These are phyloP conservation scores for Lepidochrysops patricia DNA, from an alignment of 2,888 invertebrate genomes.

Conservation along the genomic window DNA sequence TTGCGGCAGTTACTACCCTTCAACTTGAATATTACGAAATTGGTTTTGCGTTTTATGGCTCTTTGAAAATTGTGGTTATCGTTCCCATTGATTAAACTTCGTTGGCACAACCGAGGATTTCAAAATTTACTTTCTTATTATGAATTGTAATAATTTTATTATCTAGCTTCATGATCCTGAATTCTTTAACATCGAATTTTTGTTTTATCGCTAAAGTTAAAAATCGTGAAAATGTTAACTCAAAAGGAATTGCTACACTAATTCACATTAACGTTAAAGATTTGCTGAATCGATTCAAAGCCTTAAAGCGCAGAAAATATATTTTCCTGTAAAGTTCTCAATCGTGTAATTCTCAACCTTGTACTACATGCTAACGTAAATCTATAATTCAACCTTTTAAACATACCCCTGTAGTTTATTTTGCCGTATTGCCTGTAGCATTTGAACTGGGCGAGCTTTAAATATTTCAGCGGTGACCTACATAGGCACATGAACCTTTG, in stretches of 20 bases:
- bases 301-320: background rate
- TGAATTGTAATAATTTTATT: background rate
- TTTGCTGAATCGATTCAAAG: background rate
- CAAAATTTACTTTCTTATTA: background rate
- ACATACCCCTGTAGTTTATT: constrained; percentile 16
- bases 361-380: too few species aligned
- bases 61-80: constrained; percentile 47
- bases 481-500: constrained; percentile 14
- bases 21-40: constrained; percentile 59
- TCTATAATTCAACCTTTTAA: constrained; percentile 15
- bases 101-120: constrained; percentile 16
- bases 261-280: background rate
- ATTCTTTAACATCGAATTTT: background rate
- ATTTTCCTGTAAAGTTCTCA: background rate
- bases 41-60: constrained; percentile 60
- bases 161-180: background rate
- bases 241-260: too few species aligned
- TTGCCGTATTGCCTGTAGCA: constrained; percentile 15
- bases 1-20: constrained; percentile 61
- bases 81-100: constrained; percentile 43
- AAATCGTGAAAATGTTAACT: background rate
- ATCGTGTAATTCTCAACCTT: background rate
- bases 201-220: background rate
- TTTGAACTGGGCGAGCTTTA: constrained; percentile 15
- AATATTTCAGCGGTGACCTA: constrained; percentile 19